Conservation (phyloP, 2,113 vertebrate genomes). For the Bos javanicus region DNA sequence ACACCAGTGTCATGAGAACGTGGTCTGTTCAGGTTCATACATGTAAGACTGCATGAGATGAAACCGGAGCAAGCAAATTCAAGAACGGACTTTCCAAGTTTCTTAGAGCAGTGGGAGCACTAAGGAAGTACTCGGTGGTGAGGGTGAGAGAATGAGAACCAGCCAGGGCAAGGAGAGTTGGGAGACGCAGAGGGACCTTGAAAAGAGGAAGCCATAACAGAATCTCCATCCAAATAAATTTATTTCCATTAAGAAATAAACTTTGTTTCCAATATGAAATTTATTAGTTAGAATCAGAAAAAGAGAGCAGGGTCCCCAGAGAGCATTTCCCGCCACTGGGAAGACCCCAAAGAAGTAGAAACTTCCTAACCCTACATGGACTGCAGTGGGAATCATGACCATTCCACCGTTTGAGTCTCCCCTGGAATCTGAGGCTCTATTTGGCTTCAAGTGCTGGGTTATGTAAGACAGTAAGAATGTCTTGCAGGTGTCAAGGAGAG, state of each 20-base stretch:
- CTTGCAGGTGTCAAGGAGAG: rapidly evolving
- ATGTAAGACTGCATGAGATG: rapidly evolving
- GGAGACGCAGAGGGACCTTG: too few species aligned
- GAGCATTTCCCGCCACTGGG: not conserved
- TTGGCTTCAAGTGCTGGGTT: too few species aligned
- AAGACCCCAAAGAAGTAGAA: not conserved
- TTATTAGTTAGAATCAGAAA: not conserved
- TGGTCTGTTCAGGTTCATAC: rapidly evolving
- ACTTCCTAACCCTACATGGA: not conserved
- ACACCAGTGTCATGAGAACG: rapidly evolving
- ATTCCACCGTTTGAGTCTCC: rapidly evolving
- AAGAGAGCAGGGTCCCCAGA: not conserved
- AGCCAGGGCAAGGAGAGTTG: not conserved
- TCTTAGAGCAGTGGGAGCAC: not conserved
- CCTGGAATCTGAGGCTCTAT: too few species aligned
- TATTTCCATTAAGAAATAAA: not conserved
- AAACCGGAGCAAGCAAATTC: not conserved
- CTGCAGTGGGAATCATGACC: rapidly evolving
- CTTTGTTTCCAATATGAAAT: not conserved
- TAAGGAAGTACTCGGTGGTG: rapidly evolving
- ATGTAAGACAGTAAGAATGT: not conserved
- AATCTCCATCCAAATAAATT: not conserved
- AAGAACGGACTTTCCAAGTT: rapidly evolving
- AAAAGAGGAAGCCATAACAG: not conserved
- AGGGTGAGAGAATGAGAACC: too few species aligned